Conservation (phyloP, 2,888 invertebrate species). For the Beris morrisii region DNA sequence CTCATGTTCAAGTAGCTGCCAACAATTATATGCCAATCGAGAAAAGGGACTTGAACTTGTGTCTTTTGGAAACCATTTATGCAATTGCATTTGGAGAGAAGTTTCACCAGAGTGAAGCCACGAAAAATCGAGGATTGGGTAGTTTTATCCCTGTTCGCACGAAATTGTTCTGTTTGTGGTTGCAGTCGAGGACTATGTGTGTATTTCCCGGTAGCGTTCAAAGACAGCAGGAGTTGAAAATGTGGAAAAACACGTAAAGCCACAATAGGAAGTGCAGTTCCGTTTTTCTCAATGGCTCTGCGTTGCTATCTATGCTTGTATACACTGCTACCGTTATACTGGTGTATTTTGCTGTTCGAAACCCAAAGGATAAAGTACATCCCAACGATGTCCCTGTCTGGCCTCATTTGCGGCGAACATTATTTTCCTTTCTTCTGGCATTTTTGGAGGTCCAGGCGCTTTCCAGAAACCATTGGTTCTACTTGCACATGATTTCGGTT, state of each 20-base stretch:
- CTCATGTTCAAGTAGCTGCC: conserved; percentile 18
- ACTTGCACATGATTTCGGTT: background rate
- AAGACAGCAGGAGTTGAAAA: background rate
- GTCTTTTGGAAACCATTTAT: conserved; percentile 1
- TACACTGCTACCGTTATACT: no score
- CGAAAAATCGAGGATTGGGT: conserved; percentile 8
- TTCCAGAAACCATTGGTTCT: background rate
- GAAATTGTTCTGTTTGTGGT: conserved; percentile 8
- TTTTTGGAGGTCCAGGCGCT: conserved; percentile 7
- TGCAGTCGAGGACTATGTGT: background rate
- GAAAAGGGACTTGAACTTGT: conserved; percentile 9
- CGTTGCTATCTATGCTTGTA: no score
- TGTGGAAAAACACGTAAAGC: conserved; percentile 27
- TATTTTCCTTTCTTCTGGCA: conserved; percentile 25
- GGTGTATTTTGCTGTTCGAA: no score
- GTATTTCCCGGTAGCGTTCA: background rate
- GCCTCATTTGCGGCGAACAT: conserved; percentile 28
- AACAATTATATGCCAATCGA: conserved; percentile 11
- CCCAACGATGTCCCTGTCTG: conserved; percentile 17
- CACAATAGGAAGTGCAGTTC: conserved; percentile 27
- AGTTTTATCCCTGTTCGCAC: conserved; percentile 7
- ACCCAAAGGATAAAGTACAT: conserved; percentile 9
- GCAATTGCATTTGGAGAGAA: conserved; percentile 13
- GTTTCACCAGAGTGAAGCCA: conserved; percentile 8
- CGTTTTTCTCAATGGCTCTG: conserved; percentile 12